These are phyloP conservation scores for Cheumatopsyche charites DNA, from an alignment of 1,140 invertebrate species.

Conservation along the genomic window DNA sequence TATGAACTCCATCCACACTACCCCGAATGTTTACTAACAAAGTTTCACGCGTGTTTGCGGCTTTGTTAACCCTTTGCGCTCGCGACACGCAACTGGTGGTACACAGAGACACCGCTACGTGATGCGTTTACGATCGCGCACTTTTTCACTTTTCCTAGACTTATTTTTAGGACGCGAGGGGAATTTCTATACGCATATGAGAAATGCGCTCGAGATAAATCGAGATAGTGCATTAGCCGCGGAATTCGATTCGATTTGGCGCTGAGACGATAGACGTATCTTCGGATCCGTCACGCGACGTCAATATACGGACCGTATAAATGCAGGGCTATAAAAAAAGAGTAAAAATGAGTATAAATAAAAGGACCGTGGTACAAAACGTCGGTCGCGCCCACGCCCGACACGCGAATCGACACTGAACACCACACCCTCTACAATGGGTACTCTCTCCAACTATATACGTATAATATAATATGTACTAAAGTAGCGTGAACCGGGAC, in stretches of 20 bases:
- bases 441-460: too few relatives aligned
- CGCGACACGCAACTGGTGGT: conserved; percentile 15
- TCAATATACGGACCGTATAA: conserved; percentile 25
- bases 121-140: conserved; percentile 3
- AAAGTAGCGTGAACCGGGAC: conserved; percentile 9
- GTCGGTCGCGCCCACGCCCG: conserved; percentile 21
- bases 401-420: conserved; percentile 35
- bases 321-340: conserved; percentile 8
- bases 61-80: conserved; percentile 17
- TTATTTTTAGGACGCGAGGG: too few relatives aligned
- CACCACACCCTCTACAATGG: conserved; percentile 35
- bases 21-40: conserved; percentile 24
- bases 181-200: too few relatives aligned
- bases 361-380: conserved; percentile 25
- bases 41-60: conserved; percentile 27
- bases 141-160: conserved; percentile 5
- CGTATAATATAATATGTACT: conserved; percentile 6
- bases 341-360: conserved; percentile 18
- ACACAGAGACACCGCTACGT: too few relatives aligned
- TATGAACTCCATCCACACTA: conserved; percentile 3
- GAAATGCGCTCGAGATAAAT: too few relatives aligned
- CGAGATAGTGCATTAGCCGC: background rate
- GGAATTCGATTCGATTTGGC: conserved; percentile 1
- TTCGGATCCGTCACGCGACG: conserved; percentile 33
- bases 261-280: background rate